Conservation (phyloP, 2,888 invertebrate species). For the Apeira syringaria region DNA sequence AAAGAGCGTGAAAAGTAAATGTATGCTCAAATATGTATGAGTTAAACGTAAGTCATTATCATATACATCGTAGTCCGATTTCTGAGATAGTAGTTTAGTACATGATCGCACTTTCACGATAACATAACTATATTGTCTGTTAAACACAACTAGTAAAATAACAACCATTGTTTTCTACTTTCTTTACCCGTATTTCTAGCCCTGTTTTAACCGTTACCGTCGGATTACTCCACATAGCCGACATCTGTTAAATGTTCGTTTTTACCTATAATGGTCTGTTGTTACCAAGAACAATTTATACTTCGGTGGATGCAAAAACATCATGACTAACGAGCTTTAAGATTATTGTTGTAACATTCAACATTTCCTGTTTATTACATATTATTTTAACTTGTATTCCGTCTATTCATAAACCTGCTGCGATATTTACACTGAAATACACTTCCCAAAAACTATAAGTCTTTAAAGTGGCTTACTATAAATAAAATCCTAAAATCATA, state of each 20-base stretch:
- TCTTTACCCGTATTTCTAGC: conserved; percentile 17
- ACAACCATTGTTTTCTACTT: conserved; percentile 24
- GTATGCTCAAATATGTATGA: conserved; percentile 7
- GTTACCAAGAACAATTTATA: too few relatives aligned
- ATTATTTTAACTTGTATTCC: too few relatives aligned
- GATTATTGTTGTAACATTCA: too few relatives aligned
- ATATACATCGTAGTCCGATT: conserved; percentile 12
- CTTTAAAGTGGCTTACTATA: too few relatives aligned
- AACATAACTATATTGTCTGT: conserved; percentile 12
- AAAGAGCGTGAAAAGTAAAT: conserved; percentile 18
- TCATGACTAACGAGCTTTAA: too few relatives aligned
- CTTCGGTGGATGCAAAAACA: too few relatives aligned
- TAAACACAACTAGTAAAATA: conserved; percentile 16
- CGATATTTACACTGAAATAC: too few relatives aligned
- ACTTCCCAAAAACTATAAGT: too few relatives aligned
- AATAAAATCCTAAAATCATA: too few relatives aligned
- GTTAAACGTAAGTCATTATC: conserved; percentile 7
- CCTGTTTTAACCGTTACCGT: conserved; percentile 10
- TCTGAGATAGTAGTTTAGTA: conserved; percentile 20
- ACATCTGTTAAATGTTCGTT: conserved; percentile 2
- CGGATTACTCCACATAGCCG: conserved; percentile 9
- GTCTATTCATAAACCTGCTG: too few relatives aligned
- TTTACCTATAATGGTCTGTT: not conserved
- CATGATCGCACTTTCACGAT: conserved; percentile 29
- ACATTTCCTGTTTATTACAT: too few relatives aligned